phyloP scores from a whole-genome alignment of 35 echinoderm and acorn worm species.

The Apostichopus californicus region DNA sequence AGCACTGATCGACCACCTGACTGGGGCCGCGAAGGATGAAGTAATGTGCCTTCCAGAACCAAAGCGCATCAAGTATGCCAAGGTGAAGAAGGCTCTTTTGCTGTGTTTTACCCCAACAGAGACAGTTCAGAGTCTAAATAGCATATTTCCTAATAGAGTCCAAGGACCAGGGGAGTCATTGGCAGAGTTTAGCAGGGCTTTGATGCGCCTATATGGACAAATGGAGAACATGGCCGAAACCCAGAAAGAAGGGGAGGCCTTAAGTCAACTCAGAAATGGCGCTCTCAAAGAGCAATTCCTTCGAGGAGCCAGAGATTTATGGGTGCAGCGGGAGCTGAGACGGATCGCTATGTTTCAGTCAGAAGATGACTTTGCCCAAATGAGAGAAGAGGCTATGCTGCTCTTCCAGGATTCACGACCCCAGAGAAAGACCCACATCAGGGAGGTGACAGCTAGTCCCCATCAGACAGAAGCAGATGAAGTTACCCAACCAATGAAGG shows the following conservation, averaged over 20 bases:
- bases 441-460: background rate
- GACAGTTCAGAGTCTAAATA: constrained; percentile 8
- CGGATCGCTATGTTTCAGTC: background rate
- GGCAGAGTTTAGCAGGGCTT: constrained; percentile 48
- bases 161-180: background rate
- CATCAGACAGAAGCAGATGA: background rate
- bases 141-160: constrained; percentile 16
- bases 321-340: constrained; percentile 41
- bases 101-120: constrained; percentile 3
- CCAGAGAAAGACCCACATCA: background rate
- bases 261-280: background rate
- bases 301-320: constrained; percentile 28
- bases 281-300: constrained; percentile 37
- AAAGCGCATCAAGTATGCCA: background rate
- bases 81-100: background rate
- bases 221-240: constrained; percentile 18
- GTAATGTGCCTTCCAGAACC: background rate
- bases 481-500: background rate
- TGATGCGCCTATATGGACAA: constrained; percentile 20
- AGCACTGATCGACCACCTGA: too few species aligned
- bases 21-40: background rate
- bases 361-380: background rate
- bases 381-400: constrained; percentile 2
- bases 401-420: background rate
- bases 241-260: background rate